These are phyloP conservation scores for Onchidella celtica DNA, from an alignment of 2,888 invertebrate genomes.

Conservation along the genomic window DNA sequence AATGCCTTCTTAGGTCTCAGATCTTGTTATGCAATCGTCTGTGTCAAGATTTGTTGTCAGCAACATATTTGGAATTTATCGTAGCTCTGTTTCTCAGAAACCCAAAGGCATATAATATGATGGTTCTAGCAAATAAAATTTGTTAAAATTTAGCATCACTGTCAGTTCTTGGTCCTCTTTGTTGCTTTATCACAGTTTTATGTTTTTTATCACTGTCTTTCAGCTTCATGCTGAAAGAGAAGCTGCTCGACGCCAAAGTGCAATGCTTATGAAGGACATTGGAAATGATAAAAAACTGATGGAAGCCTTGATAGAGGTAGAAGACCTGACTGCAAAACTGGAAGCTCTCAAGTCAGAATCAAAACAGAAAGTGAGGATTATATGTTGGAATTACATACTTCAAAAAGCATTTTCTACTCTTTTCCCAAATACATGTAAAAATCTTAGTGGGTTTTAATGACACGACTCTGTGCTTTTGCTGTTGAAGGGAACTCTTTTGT, in stretches of 20 bases:
- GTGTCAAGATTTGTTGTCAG: too few species aligned
- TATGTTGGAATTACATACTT: neutral
- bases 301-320: conserved; percentile 69
- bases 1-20: neutral
- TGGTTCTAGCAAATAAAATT: too few species aligned
- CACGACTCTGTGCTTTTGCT: too few species aligned
- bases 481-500: too few species aligned
- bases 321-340: conserved; percentile 62
- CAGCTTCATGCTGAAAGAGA: conserved; percentile 68
- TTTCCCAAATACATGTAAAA: too few species aligned
- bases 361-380: conserved; percentile 59
- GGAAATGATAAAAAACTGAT: conserved; percentile 65
- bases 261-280: conserved; percentile 63
- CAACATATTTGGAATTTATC: too few species aligned
- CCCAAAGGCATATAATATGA: too few species aligned
- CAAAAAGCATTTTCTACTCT: too few species aligned
- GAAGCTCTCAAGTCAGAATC: conserved; percentile 60
- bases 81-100: too few species aligned
- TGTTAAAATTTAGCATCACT: too few species aligned
- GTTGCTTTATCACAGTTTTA: neutral
- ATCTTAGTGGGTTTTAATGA: too few species aligned
- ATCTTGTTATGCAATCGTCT: too few species aligned
- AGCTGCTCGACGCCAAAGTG: conserved; percentile 72
- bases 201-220: neutral
- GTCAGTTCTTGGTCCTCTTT: neutral